Evolutionary conservation across 2,888 invertebrate species (phyloP), one percentile per base, ranked within the genome.

Genomic region (Drosophila meridiana): DNA sequence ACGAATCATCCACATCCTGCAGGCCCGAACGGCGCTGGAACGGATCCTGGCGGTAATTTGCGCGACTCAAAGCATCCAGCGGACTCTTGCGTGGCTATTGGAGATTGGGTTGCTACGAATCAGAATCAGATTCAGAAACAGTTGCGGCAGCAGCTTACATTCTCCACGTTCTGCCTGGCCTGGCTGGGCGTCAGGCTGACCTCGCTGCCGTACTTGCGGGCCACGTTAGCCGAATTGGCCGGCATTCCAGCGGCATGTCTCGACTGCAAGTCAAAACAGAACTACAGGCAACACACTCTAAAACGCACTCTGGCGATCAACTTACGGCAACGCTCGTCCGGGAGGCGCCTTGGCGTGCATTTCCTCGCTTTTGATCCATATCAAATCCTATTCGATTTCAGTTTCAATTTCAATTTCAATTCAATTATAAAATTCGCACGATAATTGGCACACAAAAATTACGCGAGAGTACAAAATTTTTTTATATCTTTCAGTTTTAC

Each of bases 121-220:
- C 13, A 11, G 26, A 40, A 4, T 26, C 8, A 14, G 20, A 26
- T 53, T 40, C 20, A 20, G 1, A 20, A 20, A 6, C 11, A 13
- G 14, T 3, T 4, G 32, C n/a, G 4, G 28, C 26, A 9, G n/a
- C 11, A 20, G 62, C 91, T 90, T 87, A 91, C 91, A 69, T 86
- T 90, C 0, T 84, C 69, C 36, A 73, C 79, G 36, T 80, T 69
- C 48, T 88, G 87, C 34, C 78, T 70, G 76, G 74, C 62, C 74
- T 92, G 92, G 58, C 92, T 92, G 52, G 91, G 90, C 4, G 92
- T 90, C 34, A 92, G 78, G 73, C 92, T 92, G 13, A 90, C 76
- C 68, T 91, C 89, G 69, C 92, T 92, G 61, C 78, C 82, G 38
- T 79, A 84, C 69, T 89, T 92, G 74, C 83, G 87, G 7, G 56